Evolutionary conservation across 2,888 invertebrate genomes (phyloP), one percentile per base, ranked within the genome.

Genomic region (Troides oblongomaculatus): DNA sequence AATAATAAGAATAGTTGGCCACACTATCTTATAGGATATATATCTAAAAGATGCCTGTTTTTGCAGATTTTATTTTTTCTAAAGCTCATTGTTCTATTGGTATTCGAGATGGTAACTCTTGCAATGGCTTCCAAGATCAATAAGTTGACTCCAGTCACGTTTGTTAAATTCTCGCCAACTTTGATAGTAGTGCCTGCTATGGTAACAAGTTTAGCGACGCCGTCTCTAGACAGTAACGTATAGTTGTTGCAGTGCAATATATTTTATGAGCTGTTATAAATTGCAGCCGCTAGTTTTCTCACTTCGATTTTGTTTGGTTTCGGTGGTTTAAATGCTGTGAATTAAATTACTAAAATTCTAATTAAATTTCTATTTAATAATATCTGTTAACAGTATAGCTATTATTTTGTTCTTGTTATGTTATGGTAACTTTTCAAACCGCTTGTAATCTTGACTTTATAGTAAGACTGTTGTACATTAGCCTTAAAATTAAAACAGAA

Each of bases 121-220:
- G 66, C 50, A 53, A 62, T 68, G 67, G 62, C 62, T 68, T 58
- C 62, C 36, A 68, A 68, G 68, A 68, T 62, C 62, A 58, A 62
- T 68, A 62, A 68, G 67, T 68, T 46, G 46, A 46, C 21, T 58
- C 68, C 46, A 62, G 62, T 68, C 58, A 58, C 58, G 68, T 68
- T 62, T 62, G 62, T 68, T 68, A 68, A 68, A 68, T 68, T 68
- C 56, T 62, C 62, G 68, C 68, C 68, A 62, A 68, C 68, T 68
- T 58, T 68, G 68, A 62, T 63, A 62, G 68, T 58, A 62, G 68
- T 68, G 68, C 63, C 68, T 62, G 53, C 46, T 62, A 58, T 58
- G 62, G 68, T 68, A 68, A 68, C 68, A 62, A 68, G 62, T 63
- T 68, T 68, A 68, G 64, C 58, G 62, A 66, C 56, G 67, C 36